These are phyloP conservation scores for Euwallacea fornicatus DNA, from an alignment of 1,140 invertebrate genomes.

Conservation along the genomic window DNA sequence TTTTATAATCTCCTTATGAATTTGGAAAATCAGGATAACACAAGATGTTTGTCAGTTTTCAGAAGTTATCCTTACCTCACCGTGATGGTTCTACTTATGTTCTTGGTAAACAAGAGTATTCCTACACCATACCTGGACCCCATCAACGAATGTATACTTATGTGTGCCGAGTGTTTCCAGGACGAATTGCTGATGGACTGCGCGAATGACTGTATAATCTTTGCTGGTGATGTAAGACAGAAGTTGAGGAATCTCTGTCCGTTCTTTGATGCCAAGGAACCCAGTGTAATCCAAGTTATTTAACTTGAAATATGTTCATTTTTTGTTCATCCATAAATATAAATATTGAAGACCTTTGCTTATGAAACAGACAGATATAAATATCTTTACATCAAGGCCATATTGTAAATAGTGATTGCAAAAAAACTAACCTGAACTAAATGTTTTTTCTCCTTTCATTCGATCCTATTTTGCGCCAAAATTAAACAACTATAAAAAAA, in stretches of 20 bases:
- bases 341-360: no score
- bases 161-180: constrained; percentile 49
- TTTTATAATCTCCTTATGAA: no score
- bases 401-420: no score
- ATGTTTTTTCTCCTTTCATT: no score
- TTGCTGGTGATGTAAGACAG: constrained; percentile 29
- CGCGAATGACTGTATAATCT: constrained; percentile 47
- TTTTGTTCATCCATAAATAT: no score
- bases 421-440: no score
- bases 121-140: constrained; percentile 17
- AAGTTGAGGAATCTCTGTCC: constrained; percentile 32
- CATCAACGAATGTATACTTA: constrained; percentile 44
- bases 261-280: constrained; percentile 30
- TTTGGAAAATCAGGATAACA: no score
- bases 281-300: constrained; percentile 16
- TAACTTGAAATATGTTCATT: neutral
- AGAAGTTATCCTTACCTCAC: neutral
- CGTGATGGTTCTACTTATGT: neutral
- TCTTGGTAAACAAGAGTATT: neutral
- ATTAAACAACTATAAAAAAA: no score
- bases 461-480: no score
- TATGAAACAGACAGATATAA: no score
- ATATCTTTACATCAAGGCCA: no score
- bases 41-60: constrained; percentile 9
- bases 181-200: constrained; percentile 40